Evolutionary conservation across 92 coral and sea anemone species (phyloP).

Genomic region (Phymanthus crucifer): DNA sequence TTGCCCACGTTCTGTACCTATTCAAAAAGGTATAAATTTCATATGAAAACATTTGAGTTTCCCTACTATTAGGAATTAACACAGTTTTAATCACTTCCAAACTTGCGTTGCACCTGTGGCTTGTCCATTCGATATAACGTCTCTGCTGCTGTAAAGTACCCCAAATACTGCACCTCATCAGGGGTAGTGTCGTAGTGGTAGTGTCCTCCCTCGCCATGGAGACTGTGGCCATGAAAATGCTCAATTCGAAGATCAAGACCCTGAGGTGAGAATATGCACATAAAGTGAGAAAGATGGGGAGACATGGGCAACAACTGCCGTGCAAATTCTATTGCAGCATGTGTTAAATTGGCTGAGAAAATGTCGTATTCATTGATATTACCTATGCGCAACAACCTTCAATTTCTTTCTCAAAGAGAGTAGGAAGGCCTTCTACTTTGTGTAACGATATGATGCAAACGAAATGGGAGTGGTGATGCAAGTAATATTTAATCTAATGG

Average conservation of each 20-base stretch:
- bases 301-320: too few relatives aligned
- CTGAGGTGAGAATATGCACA: conserved; percentile 32
- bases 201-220: conserved; percentile 98
- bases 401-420: too few relatives aligned
- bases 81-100: conserved; percentile 56
- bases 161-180: conserved; percentile 84
- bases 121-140: conserved; percentile 84
- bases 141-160: conserved; percentile 88
- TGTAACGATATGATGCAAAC: too few relatives aligned
- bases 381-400: too few relatives aligned
- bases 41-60: background rate
- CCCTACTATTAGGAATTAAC: background rate
- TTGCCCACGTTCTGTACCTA: background rate
- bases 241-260: conserved; percentile 94
- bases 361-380: too few relatives aligned
- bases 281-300: background rate
- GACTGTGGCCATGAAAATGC: conserved; percentile 94
- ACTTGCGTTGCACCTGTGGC: conserved; percentile 66
- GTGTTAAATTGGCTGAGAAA: too few relatives aligned
- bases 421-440: too few relatives aligned
- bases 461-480: too few relatives aligned
- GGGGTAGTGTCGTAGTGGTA: conserved; percentile 97
- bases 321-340: too few relatives aligned
- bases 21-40: too few relatives aligned
- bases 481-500: too few relatives aligned